Base-by-base conservation (phyloP, 2,113 vertebrate genomes). In the Brachypodius melanocephalos region DNA sequence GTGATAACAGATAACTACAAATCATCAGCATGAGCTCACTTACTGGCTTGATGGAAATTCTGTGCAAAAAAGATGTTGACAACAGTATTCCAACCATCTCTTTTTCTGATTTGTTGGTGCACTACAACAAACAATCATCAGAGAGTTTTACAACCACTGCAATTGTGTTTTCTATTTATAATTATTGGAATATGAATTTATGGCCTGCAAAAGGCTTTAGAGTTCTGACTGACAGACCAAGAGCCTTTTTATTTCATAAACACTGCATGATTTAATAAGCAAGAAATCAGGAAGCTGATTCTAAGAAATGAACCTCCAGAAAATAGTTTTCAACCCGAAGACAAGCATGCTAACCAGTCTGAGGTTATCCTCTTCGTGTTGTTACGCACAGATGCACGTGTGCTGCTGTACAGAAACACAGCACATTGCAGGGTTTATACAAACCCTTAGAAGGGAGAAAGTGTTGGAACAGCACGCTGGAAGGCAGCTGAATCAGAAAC, bases 1-100 rank as follows among this genome's bases (percentile, higher is more conserved):
- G 92, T 96, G 97, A 85, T 97, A 98, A 97, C 86, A 93, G 93
- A 90, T 63, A 94, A 94, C 90, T 93, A 96, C 66, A 97, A 96
- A 94, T 96, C 95, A 97, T 90, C 89, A 80, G 78, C 80, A 90
- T n/a, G 43, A 89, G 92, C 91, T 94, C 93, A 90, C 97, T 97
- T 97, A 96, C 28, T 93, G 90, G 88, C 81, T 96, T 43, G 6
- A 61, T 96, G 88, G 84, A 97, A 97, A 95, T 95, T 96, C 87
- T 93, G 77, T 88, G 71, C 83, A 92, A 78, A 89, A 96, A 96
- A 94, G 52, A 97, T 96, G 91, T 87, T 96, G 91, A 91, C 93
- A 82, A 93, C 80, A 84, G 75, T 81, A 91, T 95, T 90, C 87
- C 78, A 92, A 75, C 88, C 66, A 79, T 85, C 95, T 90, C 84